A percentile compares a stretch with the other conserved stretches of the same genome.
Conservation (phyloP, 2,113 vertebrate species). For the Zosterops borbonicus region DNA sequence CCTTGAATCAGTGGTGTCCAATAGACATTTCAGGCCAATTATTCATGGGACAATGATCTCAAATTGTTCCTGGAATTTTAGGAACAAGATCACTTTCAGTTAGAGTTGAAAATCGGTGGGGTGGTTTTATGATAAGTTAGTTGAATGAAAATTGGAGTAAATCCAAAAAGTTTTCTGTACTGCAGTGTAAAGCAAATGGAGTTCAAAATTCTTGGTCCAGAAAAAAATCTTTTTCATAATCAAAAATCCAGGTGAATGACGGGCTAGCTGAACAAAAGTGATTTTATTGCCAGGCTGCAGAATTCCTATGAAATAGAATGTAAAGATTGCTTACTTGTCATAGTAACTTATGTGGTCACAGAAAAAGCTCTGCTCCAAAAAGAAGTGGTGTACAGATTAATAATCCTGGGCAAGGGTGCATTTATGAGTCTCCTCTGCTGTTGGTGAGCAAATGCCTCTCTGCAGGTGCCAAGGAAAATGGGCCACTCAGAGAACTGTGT, state of each 20-base stretch:
- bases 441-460: background rate
- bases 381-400: background rate
- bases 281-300: background rate
- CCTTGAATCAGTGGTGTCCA: background rate
- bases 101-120: background rate
- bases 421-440: background rate
- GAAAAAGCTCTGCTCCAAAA: background rate
- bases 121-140: background rate
- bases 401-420: background rate
- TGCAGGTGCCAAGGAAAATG: background rate
- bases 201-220: background rate
- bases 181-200: background rate
- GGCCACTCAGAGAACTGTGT: background rate
- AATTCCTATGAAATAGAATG: background rate
- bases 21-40: background rate
- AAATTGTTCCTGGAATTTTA: background rate
- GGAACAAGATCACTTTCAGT: background rate
- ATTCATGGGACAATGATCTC: background rate
- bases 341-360: background rate
- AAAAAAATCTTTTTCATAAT: background rate
- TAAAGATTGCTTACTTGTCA: background rate
- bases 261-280: background rate
- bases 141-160: background rate
- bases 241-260: background rate
- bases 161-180: background rate